Conservation (phyloP, 2,797 vertebrate genomes). For the Phyllotis vaccarum region DNA sequence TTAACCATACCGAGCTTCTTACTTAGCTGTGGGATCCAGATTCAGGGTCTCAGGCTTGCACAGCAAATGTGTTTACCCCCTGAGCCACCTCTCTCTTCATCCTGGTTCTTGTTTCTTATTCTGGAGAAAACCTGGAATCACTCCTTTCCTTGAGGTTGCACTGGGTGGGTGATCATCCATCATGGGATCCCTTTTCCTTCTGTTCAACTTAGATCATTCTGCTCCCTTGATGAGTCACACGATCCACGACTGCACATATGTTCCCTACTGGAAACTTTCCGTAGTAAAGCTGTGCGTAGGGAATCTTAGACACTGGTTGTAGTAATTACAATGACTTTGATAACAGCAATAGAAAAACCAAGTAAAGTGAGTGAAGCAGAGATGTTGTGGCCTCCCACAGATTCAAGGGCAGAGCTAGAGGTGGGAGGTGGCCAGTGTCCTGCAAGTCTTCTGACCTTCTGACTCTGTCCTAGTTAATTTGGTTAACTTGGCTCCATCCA, state of each 20-base stretch:
- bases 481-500: not conserved
- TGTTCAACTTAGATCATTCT: conserved; percentile 40
- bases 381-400: not conserved
- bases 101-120: not conserved
- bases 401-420: not conserved
- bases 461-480: not conserved
- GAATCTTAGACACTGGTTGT: conserved; percentile 15
- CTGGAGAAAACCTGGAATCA: conserved; percentile 36
- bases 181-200: conserved; percentile 36
- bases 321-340: not conserved
- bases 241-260: not conserved
- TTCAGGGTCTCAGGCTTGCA: not conserved
- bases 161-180: not conserved
- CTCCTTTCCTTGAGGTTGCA: not conserved
- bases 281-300: not conserved
- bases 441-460: not conserved
- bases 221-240: conserved; percentile 39
- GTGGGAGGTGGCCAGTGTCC: not conserved
- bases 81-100: not conserved
- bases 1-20: no score
- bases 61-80: not conserved
- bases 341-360: conserved; percentile 3
- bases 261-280: conserved; percentile 46
- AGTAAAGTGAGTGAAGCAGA: not conserved
- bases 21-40: not conserved